A percentile compares a stretch with the other conserved stretches of the same genome.
phyloP scores from a whole-genome alignment of 2,113 vertebrate species.

The Orthonyx spaldingii region DNA sequence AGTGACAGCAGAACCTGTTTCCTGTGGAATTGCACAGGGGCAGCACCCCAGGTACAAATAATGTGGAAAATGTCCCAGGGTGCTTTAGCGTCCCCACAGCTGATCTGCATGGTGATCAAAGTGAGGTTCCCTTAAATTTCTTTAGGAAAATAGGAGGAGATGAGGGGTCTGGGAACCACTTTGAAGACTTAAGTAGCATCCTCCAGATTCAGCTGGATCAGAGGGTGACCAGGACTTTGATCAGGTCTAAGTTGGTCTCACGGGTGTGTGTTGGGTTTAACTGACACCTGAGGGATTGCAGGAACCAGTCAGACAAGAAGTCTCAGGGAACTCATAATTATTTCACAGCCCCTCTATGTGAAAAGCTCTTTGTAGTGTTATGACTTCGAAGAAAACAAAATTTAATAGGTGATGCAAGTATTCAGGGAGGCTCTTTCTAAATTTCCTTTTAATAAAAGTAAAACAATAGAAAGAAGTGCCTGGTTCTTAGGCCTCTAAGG shows the following conservation, averaged over 20 bases:
- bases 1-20: background rate
- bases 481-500: background rate
- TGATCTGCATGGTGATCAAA: background rate
- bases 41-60: background rate
- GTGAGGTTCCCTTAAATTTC: background rate
- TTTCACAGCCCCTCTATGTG: background rate
- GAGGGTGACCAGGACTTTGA: background rate
- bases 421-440: background rate
- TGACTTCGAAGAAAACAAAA: background rate
- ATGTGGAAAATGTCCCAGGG: background rate
- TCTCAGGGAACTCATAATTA: background rate
- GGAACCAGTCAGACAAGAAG: background rate
- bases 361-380: background rate
- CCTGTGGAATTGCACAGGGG: background rate
- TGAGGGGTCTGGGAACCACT: background rate
- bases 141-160: background rate
- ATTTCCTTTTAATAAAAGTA: background rate
- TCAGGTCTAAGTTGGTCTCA: background rate
- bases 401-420: background rate
- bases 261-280: background rate
- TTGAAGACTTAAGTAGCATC: background rate
- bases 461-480: background rate
- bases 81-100: background rate
- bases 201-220: background rate
- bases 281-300: background rate